phyloP scores from a whole-genome alignment of 2,888 invertebrate genomes.

The Dryococelus australis region DNA sequence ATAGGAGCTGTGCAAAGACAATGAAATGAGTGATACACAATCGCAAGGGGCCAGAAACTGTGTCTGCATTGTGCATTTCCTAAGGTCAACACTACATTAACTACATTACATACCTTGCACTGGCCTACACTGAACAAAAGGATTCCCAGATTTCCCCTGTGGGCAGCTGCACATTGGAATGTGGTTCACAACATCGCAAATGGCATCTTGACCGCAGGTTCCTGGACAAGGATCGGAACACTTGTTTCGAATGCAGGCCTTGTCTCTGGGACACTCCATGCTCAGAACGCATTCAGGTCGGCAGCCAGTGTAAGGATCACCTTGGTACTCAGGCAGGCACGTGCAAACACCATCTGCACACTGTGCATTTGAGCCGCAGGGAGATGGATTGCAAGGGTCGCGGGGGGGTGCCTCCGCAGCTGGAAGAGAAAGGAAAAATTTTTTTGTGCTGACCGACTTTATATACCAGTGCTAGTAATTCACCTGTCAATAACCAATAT shows the following conservation, averaged over 20 bases:
- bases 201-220: conserved; percentile 77
- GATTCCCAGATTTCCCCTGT: conserved; percentile 70
- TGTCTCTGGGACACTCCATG: conserved; percentile 72
- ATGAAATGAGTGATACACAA: neutral
- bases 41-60: neutral
- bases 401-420: conserved; percentile 53
- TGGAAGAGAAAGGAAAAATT: conserved; percentile 38
- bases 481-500: neutral
- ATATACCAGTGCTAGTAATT: neutral
- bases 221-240: conserved; percentile 76
- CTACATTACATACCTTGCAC: conserved; percentile 60
- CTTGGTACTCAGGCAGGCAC: conserved; percentile 61
- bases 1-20: conserved; percentile 55
- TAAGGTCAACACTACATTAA: too few relatives aligned
- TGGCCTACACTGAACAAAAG: conserved; percentile 65
- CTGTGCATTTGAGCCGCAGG: conserved; percentile 64
- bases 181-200: conserved; percentile 78
- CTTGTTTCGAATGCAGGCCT: conserved; percentile 76
- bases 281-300: conserved; percentile 81
- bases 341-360: conserved; percentile 64
- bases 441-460: neutral
- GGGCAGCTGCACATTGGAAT: conserved; percentile 80
- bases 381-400: conserved; percentile 68
- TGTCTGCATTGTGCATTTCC: neutral
- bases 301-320: conserved; percentile 72